These are phyloP conservation scores for Artibeus jamaicensis DNA, from an alignment of 2,797 vertebrate genomes.

Conservation along the genomic window DNA sequence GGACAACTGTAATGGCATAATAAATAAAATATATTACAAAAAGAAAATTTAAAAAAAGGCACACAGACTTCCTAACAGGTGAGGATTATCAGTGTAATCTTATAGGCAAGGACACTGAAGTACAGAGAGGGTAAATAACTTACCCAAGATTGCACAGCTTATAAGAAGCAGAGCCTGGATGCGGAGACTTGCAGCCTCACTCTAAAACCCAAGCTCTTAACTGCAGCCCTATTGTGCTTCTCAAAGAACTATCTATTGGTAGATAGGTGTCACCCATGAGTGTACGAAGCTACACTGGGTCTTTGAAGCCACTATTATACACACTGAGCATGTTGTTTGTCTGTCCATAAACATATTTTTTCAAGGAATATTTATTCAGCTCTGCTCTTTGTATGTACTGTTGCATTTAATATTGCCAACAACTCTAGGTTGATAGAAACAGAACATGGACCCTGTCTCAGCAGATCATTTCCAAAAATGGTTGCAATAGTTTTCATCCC, in stretches of 20 bases:
- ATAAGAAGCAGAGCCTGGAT: too few species aligned
- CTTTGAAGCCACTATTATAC: background rate
- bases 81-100: background rate
- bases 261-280: background rate
- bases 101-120: background rate
- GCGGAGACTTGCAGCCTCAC: background rate
- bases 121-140: too few species aligned
- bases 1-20: too few species aligned
- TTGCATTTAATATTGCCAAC: background rate
- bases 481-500: background rate
- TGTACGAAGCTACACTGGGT: background rate
- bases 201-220: background rate
- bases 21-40: too few species aligned
- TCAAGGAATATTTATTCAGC: background rate
- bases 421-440: background rate
- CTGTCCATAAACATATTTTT: background rate
- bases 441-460: background rate
- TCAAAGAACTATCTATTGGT: background rate
- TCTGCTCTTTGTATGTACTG: background rate
- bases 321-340: background rate
- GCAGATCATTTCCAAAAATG: background rate
- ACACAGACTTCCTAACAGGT: background rate
- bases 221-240: background rate
- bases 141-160: too few species aligned
- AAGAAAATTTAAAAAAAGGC: too few species aligned